Percentiles rank a stretch among this genome's conserved stretches.
Evolutionary conservation across 2,888 invertebrate genomes (phyloP).

Genomic region (Ormyrus nitidulus): DNA sequence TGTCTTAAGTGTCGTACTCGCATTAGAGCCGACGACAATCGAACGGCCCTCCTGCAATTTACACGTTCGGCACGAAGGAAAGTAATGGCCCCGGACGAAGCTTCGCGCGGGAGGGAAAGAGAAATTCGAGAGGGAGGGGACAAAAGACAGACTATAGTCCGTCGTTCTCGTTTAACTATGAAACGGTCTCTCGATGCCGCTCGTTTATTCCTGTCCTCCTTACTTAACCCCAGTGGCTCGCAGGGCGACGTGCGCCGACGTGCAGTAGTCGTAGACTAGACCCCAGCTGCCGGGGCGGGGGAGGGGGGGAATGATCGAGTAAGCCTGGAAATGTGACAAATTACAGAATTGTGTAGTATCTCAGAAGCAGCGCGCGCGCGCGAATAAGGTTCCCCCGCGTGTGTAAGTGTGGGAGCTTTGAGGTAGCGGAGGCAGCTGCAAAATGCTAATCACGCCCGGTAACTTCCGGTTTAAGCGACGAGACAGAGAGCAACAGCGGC

Average conservation of each 20-base stretch:
- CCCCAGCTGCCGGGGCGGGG: too few species aligned
- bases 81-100: neutral
- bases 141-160: slow-evolving; percentile 17
- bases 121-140: neutral
- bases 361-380: neutral
- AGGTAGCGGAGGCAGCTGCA: slow-evolving; percentile 24
- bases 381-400: neutral
- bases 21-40: slow-evolving; percentile 21
- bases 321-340: slow-evolving; percentile 47
- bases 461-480: slow-evolving; percentile 34
- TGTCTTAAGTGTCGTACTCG: neutral
- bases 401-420: neutral
- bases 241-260: neutral
- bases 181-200: slow-evolving; percentile 29
- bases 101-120: neutral
- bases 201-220: slow-evolving; percentile 37
- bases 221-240: slow-evolving; percentile 14
- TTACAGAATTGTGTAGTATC: slow-evolving; percentile 48
- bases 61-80: slow-evolving; percentile 25
- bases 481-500: slow-evolving; percentile 11
- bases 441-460: slow-evolving; percentile 50
- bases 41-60: slow-evolving; percentile 41
- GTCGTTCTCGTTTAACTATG: neutral
- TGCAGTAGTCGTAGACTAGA: too few species aligned
- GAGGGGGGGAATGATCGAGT: slow-evolving; percentile 30